A percentile compares a stretch with the other conserved stretches of the same genome.
Evolutionary conservation across 2,888 invertebrate species (phyloP).

Genomic region (Colostygia pectinataria): DNA sequence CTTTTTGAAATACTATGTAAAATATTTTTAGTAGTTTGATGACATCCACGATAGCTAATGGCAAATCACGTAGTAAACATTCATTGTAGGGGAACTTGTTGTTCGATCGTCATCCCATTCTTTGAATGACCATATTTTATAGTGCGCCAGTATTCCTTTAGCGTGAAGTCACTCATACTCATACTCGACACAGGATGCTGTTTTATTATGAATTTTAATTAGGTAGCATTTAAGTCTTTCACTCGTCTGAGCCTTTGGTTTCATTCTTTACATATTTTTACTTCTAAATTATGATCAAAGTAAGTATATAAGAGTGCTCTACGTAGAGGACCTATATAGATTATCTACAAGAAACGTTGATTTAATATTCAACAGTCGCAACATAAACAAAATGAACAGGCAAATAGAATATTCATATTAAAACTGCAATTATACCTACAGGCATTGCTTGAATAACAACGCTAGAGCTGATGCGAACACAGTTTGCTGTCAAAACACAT

Average conservation of each 20-base stretch:
- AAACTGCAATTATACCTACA: neutral
- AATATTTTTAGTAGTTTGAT: too few relatives aligned
- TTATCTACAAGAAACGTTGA: too few relatives aligned
- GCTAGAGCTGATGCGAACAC: neutral
- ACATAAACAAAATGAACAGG: too few relatives aligned
- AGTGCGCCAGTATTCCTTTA: slow-evolving; percentile 55
- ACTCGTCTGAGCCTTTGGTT: neutral
- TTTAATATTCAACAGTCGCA: too few relatives aligned
- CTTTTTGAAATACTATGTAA: too few relatives aligned
- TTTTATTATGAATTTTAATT: slow-evolving; percentile 13
- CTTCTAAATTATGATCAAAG: too few relatives aligned
- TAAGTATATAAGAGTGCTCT: too few relatives aligned
- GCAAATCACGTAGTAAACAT: slow-evolving; percentile 19
- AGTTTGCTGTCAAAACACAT: slow-evolving; percentile 29
- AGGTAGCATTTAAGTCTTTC: too few relatives aligned
- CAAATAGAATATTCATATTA: neutral
- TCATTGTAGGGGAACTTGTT: slow-evolving; percentile 20
- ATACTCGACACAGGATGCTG: slow-evolving; percentile 56
- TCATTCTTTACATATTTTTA: too few relatives aligned
- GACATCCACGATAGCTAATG: slow-evolving; percentile 9
- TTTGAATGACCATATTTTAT: slow-evolving; percentile 45
- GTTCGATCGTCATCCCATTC: slow-evolving; percentile 37
- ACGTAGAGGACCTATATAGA: too few relatives aligned
- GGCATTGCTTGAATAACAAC: neutral
- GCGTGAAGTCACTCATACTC: slow-evolving; percentile 68